Evolutionary conservation across 2,888 invertebrate species (phyloP), one percentile per base, ranked within the genome.

Genomic region (Erebia aethiops): DNA sequence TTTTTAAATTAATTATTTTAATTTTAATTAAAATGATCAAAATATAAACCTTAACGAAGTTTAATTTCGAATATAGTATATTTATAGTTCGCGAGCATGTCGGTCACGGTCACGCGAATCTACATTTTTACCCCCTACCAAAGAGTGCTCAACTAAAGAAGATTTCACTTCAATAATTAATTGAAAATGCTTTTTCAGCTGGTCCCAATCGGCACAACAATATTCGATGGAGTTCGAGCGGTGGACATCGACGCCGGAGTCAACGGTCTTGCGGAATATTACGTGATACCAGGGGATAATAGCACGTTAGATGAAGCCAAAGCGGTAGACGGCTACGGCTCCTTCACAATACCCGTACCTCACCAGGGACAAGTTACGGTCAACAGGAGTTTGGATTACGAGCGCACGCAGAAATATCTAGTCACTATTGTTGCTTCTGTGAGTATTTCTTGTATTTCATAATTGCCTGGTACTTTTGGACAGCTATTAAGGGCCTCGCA

Each of bases 351-450:
- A 88, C 96, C 97, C 75, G 94, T 97, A 79, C 98, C 98, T 14
- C 98, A 98, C 89, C 97, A 97, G 89, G 98, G 98, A 74, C 96
- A 97, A 85, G 96, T 98, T 77, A 97, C 97, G 21, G 96, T 98
- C 71, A 97, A 97, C 83, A 95, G 96, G 81, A 97, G 96, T 64
- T 92, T 98, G 85, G 98, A 98, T 92, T 98, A 96, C 88, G 98
- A 98, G 90, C 96, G 95, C 86, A 97, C 96, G 67, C 97, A 97
- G 90, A 94, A 96, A 84, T 98, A 97, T 92, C 96, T 97, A 89
- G 95, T 98, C 89, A 98, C 97, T 79, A 95, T 98, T 85, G 95
- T 97, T 78, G 98, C 98, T 83, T 96, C 97, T 92, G 98, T 98
- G 91, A 96, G 96, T 95, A 82, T 65, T 21, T 4, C 18, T 65